phyloP scores from a whole-genome alignment of 2,888 invertebrate species.

The Anoncus sp. region DNA sequence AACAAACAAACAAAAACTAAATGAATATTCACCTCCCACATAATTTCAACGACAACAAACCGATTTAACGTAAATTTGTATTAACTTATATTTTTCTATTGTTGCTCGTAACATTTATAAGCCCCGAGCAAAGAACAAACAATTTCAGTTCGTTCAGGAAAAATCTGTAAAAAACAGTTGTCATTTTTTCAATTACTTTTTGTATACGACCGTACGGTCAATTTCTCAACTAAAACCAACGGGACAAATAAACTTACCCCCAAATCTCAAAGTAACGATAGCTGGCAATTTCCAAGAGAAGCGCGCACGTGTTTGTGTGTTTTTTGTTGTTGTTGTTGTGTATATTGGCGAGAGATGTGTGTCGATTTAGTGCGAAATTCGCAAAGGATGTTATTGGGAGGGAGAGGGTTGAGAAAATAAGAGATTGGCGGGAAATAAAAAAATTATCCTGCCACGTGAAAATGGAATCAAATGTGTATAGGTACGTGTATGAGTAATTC shows the following conservation, averaged over 20 bases:
- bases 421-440: slow-evolving; percentile 2
- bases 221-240: too few relatives aligned
- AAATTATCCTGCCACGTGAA: slow-evolving; percentile 43
- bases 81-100: too few relatives aligned
- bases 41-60: not conserved
- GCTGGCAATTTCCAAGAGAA: not conserved
- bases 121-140: too few relatives aligned
- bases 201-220: too few relatives aligned
- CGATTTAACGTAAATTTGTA: not conserved
- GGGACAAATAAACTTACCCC: too few relatives aligned
- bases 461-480: slow-evolving; percentile 89
- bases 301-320: not conserved
- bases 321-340: too few relatives aligned
- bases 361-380: slow-evolving; percentile 22
- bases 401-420: not conserved
- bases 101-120: too few relatives aligned
- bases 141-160: too few relatives aligned
- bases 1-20: too few relatives aligned
- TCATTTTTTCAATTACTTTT: too few relatives aligned
- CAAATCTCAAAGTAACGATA: not conserved
- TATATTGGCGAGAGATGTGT: not conserved
- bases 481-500: slow-evolving; percentile 91
- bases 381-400: slow-evolving; percentile 1
- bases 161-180: too few relatives aligned
- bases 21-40: too few relatives aligned